Evolutionary conservation across 2,888 invertebrate species (phyloP), one percentile per base, ranked within the genome.

Genomic region (Epistrophella euchroma): DNA sequence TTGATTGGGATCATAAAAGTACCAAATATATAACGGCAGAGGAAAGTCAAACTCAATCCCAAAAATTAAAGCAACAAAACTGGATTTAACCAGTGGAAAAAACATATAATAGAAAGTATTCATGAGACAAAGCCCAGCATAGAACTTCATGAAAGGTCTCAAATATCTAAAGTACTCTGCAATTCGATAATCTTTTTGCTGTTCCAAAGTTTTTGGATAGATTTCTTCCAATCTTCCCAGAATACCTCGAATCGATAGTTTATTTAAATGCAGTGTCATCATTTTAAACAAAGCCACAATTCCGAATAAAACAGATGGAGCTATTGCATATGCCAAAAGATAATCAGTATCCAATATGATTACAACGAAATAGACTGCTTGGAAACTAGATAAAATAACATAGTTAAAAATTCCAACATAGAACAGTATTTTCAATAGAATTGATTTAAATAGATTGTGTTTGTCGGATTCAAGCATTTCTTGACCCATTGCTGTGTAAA

Each of bases 291-390:
- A 89, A 0, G 90, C 76, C 19, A 92, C 89, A 43, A 91, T 60
- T 0, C 90, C 89, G 73, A 91, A 90, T 2, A 90, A 91, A 75
- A 92, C 89, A 60, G 90, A 91, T 0, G 92, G 91, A 3, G 91
- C 91, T 11, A 91, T 89, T 0, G 91, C 91, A 50, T 35, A 66
- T 4, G 47, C 66, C 17, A n/a, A 1, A 5, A 37, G 91, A 90
- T 19, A 90, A 90, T 87, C 89, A 72, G 10, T 89, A 88, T 35
- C 91, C 79, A 3, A 90, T 89, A 35, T 84, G 89, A 37, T 88
- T 0, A 89, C 88, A 56, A 88, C 80, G 40, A 92, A 89, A 58
- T 89, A 90, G 0, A 90, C 71, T 9, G 90, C 37, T 71, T 92
- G 91, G 4, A 90, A 90, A 4, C 89, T 43, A n/a, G 90, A 89